These are phyloP conservation scores for Drosophila merina DNA, from an alignment of 2,888 invertebrate genomes.

Conservation along the genomic window DNA sequence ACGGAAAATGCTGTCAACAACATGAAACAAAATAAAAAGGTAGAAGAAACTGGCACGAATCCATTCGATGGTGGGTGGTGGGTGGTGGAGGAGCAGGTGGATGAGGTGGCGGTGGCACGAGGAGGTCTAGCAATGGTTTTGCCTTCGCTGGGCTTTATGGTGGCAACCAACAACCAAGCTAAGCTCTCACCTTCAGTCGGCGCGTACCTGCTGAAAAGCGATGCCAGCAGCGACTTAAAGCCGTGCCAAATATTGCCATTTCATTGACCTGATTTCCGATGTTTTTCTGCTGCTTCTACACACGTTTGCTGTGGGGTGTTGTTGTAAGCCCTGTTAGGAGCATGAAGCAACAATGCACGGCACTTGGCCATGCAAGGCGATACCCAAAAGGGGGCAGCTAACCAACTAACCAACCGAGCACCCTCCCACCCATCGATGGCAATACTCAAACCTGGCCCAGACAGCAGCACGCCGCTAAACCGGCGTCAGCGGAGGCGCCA, in stretches of 20 bases:
- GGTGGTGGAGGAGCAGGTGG: not conserved
- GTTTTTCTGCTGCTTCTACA: constrained; percentile 34
- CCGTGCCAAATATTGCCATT: constrained; percentile 78
- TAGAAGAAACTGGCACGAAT: constrained; percentile 13
- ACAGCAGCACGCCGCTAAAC: constrained; percentile 68
- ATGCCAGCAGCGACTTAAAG: constrained; percentile 58
- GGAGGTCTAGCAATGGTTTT: constrained; percentile 28
- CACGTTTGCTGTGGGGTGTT: not conserved
- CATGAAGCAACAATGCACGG: constrained; percentile 71
- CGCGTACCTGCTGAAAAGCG: constrained; percentile 50
- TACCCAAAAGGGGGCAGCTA: constrained; percentile 47
- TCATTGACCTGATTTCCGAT: constrained; percentile 81
- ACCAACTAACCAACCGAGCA: constrained; percentile 9
- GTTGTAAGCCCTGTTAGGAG: constrained; percentile 49
- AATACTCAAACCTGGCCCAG: constrained; percentile 28
- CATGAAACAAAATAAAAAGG: constrained; percentile 8
- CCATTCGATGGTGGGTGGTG: constrained; percentile 4
- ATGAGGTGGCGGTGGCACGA: not conserved
- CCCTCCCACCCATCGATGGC: constrained; percentile 6
- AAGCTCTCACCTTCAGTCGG: constrained; percentile 3
- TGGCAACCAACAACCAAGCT: not conserved
- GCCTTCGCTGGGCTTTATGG: constrained; percentile 21
- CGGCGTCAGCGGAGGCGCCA: constrained; percentile 65
- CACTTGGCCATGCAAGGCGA: constrained; percentile 65
- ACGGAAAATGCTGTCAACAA: constrained; percentile 48